These are phyloP conservation scores for Aradophagus sp. DNA, from an alignment of 1,140 invertebrate species.

Conservation along the genomic window DNA sequence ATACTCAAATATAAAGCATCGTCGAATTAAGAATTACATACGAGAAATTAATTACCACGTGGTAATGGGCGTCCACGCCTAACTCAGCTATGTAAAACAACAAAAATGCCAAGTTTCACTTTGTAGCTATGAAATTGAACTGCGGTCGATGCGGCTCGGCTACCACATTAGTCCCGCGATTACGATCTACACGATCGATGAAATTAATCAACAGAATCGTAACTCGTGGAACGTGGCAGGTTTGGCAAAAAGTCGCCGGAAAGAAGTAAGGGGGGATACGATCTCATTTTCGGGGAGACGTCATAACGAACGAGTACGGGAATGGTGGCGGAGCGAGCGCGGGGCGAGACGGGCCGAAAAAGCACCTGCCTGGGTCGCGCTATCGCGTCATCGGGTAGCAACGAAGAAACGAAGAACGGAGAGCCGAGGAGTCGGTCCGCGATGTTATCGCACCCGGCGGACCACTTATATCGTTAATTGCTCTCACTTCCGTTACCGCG, in stretches of 20 bases:
- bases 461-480: slow-evolving; percentile 77
- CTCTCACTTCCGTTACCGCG: slow-evolving; percentile 72
- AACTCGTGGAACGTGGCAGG: slow-evolving; percentile 18
- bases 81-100: slow-evolving; percentile 19
- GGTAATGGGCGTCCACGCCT: slow-evolving; percentile 17
- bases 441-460: slow-evolving; percentile 70
- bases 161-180: too few species aligned
- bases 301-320: too few species aligned
- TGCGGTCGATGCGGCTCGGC: too few species aligned
- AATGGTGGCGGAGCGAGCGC: not conserved
- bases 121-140: slow-evolving; percentile 38
- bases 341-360: slow-evolving; percentile 64
- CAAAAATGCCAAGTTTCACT: slow-evolving; percentile 25
- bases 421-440: slow-evolving; percentile 48
- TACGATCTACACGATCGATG: slow-evolving; percentile 50
- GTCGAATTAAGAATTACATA: not conserved
- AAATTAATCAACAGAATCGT: slow-evolving; percentile 49
- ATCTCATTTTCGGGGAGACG: too few species aligned
- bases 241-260: too few species aligned
- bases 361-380: slow-evolving; percentile 68
- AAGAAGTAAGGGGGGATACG: too few species aligned
- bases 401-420: slow-evolving; percentile 63
- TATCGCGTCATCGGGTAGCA: slow-evolving; percentile 67
- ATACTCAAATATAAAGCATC: slow-evolving; percentile 1
- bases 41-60: slow-evolving; percentile 18